Evolutionary conservation across 2,797 vertebrate genomes (phyloP).

Genomic region (Sebastolobus altivelis): DNA sequence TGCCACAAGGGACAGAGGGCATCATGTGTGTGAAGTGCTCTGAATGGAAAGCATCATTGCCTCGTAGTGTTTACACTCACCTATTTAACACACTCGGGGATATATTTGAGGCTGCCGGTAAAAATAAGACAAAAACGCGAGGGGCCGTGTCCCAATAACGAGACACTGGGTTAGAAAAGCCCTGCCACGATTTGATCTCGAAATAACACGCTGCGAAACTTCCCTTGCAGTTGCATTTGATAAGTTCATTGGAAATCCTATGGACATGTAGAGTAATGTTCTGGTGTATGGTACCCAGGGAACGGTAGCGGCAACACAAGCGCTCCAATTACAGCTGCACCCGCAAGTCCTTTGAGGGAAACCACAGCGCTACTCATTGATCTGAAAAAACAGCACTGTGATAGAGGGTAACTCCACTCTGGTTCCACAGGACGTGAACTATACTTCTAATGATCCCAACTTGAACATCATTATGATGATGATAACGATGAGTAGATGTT

Average conservation of each 20-base stretch:
- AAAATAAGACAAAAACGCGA: constrained; percentile 13
- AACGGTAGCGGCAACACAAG: constrained; percentile 64
- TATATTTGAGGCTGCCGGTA: constrained; percentile 5
- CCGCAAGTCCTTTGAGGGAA: constrained; percentile 44
- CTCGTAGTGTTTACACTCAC: background rate
- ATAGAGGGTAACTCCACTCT: constrained; percentile 35
- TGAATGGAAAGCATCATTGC: constrained; percentile 29
- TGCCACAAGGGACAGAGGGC: constrained; percentile 29
- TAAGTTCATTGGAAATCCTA: constrained; percentile 65
- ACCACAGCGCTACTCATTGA: constrained; percentile 63
- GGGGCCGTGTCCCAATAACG: constrained; percentile 1
- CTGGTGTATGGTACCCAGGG: constrained; percentile 36
- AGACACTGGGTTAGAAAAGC: constrained; percentile 4
- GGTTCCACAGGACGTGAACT: constrained; percentile 36
- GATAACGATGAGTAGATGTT: constrained; percentile 1
- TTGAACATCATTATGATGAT: constrained; percentile 11
- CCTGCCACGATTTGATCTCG: constrained; percentile 38
- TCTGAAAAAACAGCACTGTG: constrained; percentile 59
- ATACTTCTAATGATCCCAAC: constrained; percentile 52
- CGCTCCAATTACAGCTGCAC: constrained; percentile 72
- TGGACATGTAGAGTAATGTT: constrained; percentile 59
- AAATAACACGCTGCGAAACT: constrained; percentile 41
- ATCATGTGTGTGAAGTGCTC: constrained; percentile 23
- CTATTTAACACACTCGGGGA: constrained; percentile 31
- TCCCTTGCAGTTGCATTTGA: constrained; percentile 53